These are phyloP conservation scores for Drosophila oshimai DNA, from an alignment of 1,140 invertebrate species.

Conservation along the genomic window DNA sequence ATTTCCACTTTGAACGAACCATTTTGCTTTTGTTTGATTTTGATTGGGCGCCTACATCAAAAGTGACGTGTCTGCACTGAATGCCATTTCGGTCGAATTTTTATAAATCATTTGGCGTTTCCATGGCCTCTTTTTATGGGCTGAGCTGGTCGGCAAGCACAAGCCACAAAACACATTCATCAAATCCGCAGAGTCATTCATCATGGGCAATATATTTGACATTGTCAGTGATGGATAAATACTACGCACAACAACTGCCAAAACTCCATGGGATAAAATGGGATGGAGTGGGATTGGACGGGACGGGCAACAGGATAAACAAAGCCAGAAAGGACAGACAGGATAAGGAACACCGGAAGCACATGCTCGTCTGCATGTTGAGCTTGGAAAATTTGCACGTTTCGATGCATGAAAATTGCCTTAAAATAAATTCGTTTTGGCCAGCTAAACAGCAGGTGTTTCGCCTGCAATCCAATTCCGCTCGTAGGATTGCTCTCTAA, in stretches of 20 bases:
- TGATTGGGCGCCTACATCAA: slow-evolving; percentile 56
- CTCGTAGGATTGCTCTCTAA: neutral
- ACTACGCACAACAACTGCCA: slow-evolving; percentile 57
- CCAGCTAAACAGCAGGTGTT: slow-evolving; percentile 29
- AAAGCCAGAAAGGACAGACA: slow-evolving; percentile 24
- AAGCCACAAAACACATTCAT: slow-evolving; percentile 79
- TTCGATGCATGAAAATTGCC: slow-evolving; percentile 70
- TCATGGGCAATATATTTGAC: slow-evolving; percentile 80
- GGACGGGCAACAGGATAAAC: slow-evolving; percentile 30
- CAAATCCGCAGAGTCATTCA: slow-evolving; percentile 79
- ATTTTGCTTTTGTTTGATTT: slow-evolving; percentile 58
- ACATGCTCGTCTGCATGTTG: slow-evolving; percentile 58
- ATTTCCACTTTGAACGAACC: slow-evolving; percentile 8
- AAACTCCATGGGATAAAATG: slow-evolving; percentile 5
- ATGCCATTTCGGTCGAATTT: slow-evolving; percentile 67
- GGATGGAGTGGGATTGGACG: neutral
- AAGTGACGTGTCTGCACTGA: slow-evolving; percentile 63
- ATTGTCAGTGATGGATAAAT: slow-evolving; percentile 80
- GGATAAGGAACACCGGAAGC: slow-evolving; percentile 56
- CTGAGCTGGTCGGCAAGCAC: slow-evolving; percentile 47
- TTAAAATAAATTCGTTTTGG: slow-evolving; percentile 43
- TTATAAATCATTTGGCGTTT: slow-evolving; percentile 78
- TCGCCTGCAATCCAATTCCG: slow-evolving; percentile 29
- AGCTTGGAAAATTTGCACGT: slow-evolving; percentile 52
- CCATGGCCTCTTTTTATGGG: slow-evolving; percentile 31